Percentiles rank a stretch among this genome's conserved stretches.
Evolutionary conservation across 2,113 vertebrate species (phyloP).

Genomic region (Greenwoodochromis staneri): DNA sequence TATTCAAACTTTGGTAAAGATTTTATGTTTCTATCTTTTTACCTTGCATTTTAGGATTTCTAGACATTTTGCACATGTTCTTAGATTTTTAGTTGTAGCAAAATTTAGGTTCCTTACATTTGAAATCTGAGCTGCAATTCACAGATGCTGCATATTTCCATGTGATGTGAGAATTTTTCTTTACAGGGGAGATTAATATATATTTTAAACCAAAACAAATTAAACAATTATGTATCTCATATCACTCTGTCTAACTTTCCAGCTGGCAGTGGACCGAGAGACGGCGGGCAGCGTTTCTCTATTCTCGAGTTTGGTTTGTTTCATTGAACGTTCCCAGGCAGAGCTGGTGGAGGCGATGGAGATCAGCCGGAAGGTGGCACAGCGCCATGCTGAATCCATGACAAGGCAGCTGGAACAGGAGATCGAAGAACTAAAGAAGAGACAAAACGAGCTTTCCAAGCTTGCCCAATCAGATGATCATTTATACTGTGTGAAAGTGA

Average conservation of each 20-base stretch:
- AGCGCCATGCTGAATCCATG: constrained; percentile 44
- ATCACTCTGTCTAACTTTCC: neutral
- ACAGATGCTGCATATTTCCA: neutral
- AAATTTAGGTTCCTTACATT: neutral
- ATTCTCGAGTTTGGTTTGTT: constrained; percentile 30
- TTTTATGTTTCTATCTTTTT: neutral
- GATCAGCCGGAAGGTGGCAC: constrained; percentile 27
- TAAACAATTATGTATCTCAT: neutral
- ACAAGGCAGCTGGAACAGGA: constrained; percentile 65
- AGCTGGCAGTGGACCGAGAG: constrained; percentile 51
- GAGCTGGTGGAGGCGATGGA: constrained; percentile 62
- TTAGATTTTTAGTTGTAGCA: neutral
- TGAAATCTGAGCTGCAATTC: neutral
- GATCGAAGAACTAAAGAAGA: constrained; percentile 43
- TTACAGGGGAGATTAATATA: neutral
- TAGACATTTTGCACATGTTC: neutral
- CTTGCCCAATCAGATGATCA: constrained; percentile 50
- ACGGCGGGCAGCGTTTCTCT: constrained; percentile 32
- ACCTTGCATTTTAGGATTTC: neutral
- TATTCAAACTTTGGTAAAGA: neutral
- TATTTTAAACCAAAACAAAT: neutral
- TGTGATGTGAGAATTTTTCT: neutral
- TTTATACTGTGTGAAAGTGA: constrained; percentile 42
- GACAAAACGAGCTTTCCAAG: constrained; percentile 22
- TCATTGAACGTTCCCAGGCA: constrained; percentile 55